Percentiles rank a stretch among this genome's conserved stretches.
Conservation (phyloP, 2,888 invertebrate genomes). For the Drosophila ezoana region DNA sequence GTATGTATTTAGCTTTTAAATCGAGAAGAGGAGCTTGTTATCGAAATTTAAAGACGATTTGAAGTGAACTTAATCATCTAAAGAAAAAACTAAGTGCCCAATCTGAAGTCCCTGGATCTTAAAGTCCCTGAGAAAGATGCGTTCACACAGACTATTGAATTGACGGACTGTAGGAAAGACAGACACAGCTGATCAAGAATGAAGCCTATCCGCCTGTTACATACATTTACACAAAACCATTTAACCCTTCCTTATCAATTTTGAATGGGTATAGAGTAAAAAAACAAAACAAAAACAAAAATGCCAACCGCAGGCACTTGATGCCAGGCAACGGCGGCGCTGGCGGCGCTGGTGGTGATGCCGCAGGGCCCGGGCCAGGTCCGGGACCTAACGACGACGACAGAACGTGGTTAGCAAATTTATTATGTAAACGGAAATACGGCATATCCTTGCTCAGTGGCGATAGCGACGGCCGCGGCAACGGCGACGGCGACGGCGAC, state of each 20-base stretch:
- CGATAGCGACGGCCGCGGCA: conserved; percentile 13
- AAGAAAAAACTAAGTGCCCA: no score
- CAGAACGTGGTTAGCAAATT: conserved; percentile 81
- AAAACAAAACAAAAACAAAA: conserved; percentile 12
- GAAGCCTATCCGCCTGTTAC: no score
- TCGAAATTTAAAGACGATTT: no score
- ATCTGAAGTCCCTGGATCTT: no score
- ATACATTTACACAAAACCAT: no score
- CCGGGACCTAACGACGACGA: conserved; percentile 51
- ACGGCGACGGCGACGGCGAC: conserved; percentile 30
- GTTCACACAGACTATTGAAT: no score
- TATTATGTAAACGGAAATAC: conserved; percentile 80
- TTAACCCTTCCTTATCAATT: no score
- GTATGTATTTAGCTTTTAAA: no score
- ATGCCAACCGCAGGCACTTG: conserved; percentile 69
- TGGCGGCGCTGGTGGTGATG: conserved; percentile 54
- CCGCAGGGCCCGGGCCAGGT: conserved; percentile 37
- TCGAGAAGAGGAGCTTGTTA: no score
- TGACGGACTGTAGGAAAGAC: conserved; percentile 13
- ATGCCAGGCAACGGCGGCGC: conserved; percentile 70
- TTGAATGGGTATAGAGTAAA: not conserved
- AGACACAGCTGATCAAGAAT: not conserved
- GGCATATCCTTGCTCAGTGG: conserved; percentile 80
- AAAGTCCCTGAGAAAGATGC: no score
- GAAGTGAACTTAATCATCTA: no score